Conservation (phyloP, 2,113 vertebrate genomes). For the Centropristis striata region DNA sequence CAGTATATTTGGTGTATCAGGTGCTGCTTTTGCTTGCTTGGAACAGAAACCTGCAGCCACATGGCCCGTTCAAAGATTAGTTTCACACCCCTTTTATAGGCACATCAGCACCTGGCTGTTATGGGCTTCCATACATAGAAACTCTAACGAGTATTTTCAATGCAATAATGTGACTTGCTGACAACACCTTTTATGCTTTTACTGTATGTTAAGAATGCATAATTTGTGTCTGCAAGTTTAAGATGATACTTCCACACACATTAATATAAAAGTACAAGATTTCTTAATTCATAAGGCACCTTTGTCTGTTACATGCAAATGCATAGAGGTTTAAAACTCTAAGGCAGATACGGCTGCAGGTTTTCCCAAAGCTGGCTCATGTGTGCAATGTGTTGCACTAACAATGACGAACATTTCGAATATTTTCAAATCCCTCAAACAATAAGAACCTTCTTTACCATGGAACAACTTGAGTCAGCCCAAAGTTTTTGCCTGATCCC, state of each 20-base stretch:
- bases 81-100: too few relatives aligned
- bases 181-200: not conserved
- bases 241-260: not conserved
- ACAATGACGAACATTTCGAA: not conserved
- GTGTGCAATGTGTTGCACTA: not conserved
- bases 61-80: too few relatives aligned
- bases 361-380: not conserved
- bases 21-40: too few relatives aligned
- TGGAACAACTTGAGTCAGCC: not conserved
- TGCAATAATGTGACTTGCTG: not conserved
- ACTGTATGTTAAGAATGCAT: not conserved
- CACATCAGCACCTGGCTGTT: not conserved
- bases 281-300: not conserved
- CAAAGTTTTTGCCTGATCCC: slow-evolving; percentile 10
- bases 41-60: too few relatives aligned
- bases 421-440: not conserved
- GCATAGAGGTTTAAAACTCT: not conserved
- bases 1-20: too few relatives aligned
- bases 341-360: not conserved
- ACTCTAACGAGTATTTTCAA: not conserved
- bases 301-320: not conserved
- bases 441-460: slow-evolving; percentile 17
- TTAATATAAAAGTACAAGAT: not conserved
- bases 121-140: not conserved
- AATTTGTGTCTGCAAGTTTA: not conserved